Evolutionary conservation across 2,797 vertebrate genomes (phyloP).

Genomic region (Molossus alvarezi): DNA sequence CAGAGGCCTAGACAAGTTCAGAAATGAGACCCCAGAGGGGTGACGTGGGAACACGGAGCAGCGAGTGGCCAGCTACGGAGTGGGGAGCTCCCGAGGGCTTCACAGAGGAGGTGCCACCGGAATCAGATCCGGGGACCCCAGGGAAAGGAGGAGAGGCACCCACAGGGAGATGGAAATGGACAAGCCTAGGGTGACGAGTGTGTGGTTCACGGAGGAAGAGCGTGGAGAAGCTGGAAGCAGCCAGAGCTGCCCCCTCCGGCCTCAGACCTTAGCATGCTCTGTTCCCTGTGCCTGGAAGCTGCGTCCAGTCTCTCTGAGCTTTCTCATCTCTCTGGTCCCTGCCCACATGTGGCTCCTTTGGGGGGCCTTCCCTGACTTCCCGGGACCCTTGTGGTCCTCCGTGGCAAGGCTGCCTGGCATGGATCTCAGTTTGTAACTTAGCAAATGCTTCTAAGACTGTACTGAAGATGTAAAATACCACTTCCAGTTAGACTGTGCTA

Average conservation of each 20-base stretch:
- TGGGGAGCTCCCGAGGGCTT: not conserved
- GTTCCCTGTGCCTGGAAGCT: not conserved
- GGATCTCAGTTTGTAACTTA: not conserved
- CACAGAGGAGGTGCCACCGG: not conserved
- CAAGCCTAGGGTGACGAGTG: not conserved
- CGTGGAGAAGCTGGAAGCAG: accelerated
- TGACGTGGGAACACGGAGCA: not conserved
- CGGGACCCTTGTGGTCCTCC: accelerated
- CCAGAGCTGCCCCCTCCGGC: not conserved
- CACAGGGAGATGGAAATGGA: not conserved
- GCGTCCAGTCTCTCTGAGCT: not conserved
- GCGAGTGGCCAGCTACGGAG: too few relatives aligned
- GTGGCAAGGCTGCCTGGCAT: not conserved
- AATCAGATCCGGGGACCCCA: accelerated
- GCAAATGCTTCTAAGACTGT: not conserved
- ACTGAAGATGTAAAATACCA: not conserved
- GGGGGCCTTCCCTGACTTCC: too few relatives aligned
- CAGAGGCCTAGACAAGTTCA: accelerated
- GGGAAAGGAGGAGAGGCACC: not conserved
- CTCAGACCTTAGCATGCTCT: accelerated
- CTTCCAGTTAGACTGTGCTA: not conserved
- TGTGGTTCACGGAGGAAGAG: not conserved
- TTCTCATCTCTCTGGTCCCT: not conserved
- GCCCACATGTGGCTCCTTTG: not conserved
- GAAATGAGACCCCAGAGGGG: not conserved